Conservation (phyloP, 2,888 invertebrate genomes). For the Temnothorax ravouxi region DNA sequence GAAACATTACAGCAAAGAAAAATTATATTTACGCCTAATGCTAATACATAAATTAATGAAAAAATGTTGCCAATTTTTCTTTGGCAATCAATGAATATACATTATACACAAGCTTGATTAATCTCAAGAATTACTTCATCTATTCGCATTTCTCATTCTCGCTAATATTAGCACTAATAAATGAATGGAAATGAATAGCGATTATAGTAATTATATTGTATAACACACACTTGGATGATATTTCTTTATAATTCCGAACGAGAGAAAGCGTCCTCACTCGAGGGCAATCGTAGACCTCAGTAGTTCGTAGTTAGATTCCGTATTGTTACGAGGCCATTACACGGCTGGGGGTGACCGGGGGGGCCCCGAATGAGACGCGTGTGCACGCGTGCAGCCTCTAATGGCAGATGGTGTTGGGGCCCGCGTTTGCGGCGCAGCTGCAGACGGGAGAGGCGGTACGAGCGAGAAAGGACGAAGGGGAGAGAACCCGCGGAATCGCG, state of each 20-base stretch:
- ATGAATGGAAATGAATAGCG: neutral
- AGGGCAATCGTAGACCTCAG: conserved; percentile 58
- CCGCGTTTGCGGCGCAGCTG: conserved; percentile 80
- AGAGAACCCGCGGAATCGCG: conserved; percentile 44
- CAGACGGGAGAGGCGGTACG: conserved; percentile 56
- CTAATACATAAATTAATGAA: neutral
- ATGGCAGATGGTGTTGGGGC: conserved; percentile 81
- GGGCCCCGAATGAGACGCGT: conserved; percentile 44
- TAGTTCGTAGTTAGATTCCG: conserved; percentile 61
- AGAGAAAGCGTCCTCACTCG: conserved; percentile 19
- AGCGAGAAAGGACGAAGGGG: neutral
- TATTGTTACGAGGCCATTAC: conserved; percentile 70
- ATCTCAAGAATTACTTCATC: neutral
- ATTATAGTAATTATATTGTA: neutral
- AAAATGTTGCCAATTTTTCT: neutral
- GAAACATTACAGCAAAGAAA: neutral
- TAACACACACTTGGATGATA: neutral
- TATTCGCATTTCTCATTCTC: neutral
- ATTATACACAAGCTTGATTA: neutral
- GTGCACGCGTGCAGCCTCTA: conserved; percentile 73
- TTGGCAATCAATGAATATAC: neutral
- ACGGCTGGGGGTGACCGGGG: conserved; percentile 58
- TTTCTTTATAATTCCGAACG: conserved; percentile 11
- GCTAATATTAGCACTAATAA: conserved; percentile 10
- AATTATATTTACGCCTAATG: neutral